Conservation (phyloP, 2,113 vertebrate genomes). For the Oriolus oriolus region DNA sequence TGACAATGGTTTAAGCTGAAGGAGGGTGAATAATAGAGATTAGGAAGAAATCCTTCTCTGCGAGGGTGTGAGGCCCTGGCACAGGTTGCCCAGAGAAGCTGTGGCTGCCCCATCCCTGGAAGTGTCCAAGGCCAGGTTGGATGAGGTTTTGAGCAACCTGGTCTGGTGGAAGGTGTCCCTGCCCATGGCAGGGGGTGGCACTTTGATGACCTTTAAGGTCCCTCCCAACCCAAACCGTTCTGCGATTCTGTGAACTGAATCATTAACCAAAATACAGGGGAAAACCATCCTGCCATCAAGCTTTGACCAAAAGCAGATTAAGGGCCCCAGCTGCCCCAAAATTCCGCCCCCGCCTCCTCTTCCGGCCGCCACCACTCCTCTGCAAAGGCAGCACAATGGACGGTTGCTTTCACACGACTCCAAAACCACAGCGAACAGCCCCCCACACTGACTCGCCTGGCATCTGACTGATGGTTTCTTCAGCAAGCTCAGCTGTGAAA, state of each 20-base stretch:
- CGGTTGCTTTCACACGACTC: background rate
- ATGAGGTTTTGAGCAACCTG: rapidly evolving
- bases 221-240: background rate
- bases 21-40: background rate
- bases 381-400: background rate
- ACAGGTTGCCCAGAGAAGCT: background rate
- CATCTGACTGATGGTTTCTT: background rate
- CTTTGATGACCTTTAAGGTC: background rate
- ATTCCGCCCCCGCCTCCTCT: background rate
- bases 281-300: background rate
- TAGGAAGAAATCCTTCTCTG: background rate
- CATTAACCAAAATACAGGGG: background rate
- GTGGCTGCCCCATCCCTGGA: background rate
- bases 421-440: conserved; percentile 24
- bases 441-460: background rate
- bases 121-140: background rate
- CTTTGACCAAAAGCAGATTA: background rate
- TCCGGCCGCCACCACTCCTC: background rate
- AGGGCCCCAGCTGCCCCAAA: background rate
- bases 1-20: background rate
- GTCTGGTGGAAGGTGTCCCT: background rate
- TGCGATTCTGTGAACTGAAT: background rate
- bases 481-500: background rate
- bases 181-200: background rate
- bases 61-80: background rate